Evolutionary conservation across 1,140 invertebrate genomes (phyloP), one percentile per base, ranked within the genome.

Genomic region (Schlechtendalia chinensis): DNA sequence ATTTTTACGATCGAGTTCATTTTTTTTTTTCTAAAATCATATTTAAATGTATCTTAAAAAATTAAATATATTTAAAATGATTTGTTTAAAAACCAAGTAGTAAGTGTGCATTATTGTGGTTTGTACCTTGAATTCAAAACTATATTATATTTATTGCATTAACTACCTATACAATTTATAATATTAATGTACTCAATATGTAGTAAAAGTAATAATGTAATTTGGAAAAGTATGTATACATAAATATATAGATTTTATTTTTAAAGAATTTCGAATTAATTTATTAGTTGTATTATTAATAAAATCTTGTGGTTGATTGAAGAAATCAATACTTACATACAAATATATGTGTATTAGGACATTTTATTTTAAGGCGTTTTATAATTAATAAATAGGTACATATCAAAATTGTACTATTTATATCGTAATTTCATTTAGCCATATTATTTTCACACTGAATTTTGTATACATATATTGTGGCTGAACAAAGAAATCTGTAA

Each of bases 401-500:
- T 8, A 61, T 59, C 22, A 16, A 5, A 17, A 39, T 39, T 3
- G 3, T 8, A 39, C 32, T 3, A 39, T 39, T 8, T 4, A 39
- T 4, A 11, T 50, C 11, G 8, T 50, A 50, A 50, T 11, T 50
- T 12, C 11, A 12, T 45, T 45, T 45, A 45, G 4, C 39, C 1
- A 12, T 50, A 50, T 12, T 14, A 50, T 50, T 50, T 50, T 50
- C 47, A 50, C 12, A 50, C 8, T 8, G 6, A 39, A 39, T 19
- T 8, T 19, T 56, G 22, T 4, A 45, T 45, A 67, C 5, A 50
- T 50, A 50, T 5, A 10, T 16, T 24, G 5, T 50, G 8, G 14
- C n/a, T 12, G 11, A 72, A 72, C 69, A 72, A 72, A 53, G 50
- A 54, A 53, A 50, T 50, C 22, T 8, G 17, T 50, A 59, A 22